Evolutionary conservation across 2,888 invertebrate genomes (phyloP).

Genomic region (Himalopsyche tibetana): DNA sequence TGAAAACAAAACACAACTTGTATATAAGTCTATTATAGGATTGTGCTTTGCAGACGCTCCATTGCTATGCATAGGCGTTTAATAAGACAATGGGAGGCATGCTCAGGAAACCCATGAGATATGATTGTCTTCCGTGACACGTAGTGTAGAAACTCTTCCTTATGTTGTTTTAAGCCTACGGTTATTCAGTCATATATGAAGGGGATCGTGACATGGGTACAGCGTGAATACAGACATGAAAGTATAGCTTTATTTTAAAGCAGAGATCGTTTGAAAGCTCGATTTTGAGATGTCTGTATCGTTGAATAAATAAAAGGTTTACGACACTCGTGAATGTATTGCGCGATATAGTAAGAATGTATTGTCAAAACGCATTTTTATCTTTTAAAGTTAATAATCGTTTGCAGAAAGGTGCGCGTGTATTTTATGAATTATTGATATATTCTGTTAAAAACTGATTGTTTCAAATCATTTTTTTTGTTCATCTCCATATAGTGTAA

Average conservation of each 20-base stretch:
- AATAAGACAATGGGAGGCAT: conserved; percentile 56
- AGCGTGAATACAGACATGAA: conserved; percentile 49
- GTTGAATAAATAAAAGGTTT: conserved; percentile 6
- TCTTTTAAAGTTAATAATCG: too few species aligned
- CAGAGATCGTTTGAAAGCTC: background rate
- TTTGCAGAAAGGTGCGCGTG: too few species aligned
- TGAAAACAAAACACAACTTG: background rate
- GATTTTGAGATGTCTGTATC: conserved; percentile 6
- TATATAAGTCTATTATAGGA: background rate
- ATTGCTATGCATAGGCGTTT: conserved; percentile 59
- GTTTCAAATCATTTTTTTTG: too few species aligned
- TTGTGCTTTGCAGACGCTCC: background rate
- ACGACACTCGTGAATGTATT: background rate
- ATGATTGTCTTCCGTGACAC: conserved; percentile 62
- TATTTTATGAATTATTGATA: too few species aligned
- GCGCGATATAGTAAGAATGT: too few species aligned
- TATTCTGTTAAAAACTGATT: too few species aligned
- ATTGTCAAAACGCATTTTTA: too few species aligned
- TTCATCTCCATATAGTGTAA: too few species aligned
- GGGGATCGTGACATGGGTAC: conserved; percentile 58
- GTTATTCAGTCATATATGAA: conserved; percentile 50
- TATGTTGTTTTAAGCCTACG: conserved; percentile 57
- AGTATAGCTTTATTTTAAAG: conserved; percentile 1
- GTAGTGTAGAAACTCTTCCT: conserved; percentile 59
- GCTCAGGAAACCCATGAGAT: conserved; percentile 52